These are phyloP conservation scores for Pocillopora damicornis DNA, from an alignment of 64 coral and sea anemone species.

Conservation along the genomic window DNA sequence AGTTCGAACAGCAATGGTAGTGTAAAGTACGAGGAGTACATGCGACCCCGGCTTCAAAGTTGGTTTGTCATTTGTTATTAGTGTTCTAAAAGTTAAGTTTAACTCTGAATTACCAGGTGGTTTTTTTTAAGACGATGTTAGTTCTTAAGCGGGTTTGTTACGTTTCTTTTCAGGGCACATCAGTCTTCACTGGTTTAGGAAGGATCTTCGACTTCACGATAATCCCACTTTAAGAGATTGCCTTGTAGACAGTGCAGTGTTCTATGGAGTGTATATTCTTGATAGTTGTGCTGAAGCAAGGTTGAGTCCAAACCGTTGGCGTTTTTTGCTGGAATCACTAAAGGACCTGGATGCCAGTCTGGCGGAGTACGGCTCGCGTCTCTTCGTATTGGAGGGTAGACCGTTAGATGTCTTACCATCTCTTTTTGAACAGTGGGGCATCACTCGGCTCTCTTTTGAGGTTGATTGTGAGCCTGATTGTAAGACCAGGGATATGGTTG, in stretches of 20 bases:
- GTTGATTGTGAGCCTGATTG: slow-evolving; percentile 34
- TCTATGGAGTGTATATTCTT: slow-evolving; percentile 54
- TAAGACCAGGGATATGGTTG: slow-evolving; percentile 2
- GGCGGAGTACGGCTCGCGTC: slow-evolving; percentile 25
- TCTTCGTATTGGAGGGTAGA: slow-evolving; percentile 35
- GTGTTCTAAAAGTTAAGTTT: too few species aligned
- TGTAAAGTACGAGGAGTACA: too few species aligned
- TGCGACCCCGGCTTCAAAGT: too few species aligned
- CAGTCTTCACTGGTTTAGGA: slow-evolving; percentile 59
- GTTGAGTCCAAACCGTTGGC: slow-evolving; percentile 10
- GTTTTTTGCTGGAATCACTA: slow-evolving; percentile 46
- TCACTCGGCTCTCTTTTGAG: slow-evolving; percentile 48
- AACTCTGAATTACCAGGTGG: too few species aligned
- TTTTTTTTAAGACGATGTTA: not conserved
- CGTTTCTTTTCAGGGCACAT: slow-evolving; percentile 33
- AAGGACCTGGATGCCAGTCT: slow-evolving; percentile 46
- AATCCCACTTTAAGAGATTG: slow-evolving; percentile 40
- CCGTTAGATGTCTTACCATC: slow-evolving; percentile 13
- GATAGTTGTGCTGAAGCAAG: not conserved
- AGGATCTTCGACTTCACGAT: slow-evolving; percentile 61
- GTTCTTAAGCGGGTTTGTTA: not conserved
- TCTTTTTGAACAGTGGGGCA: slow-evolving; percentile 49
- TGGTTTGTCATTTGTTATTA: too few species aligned
- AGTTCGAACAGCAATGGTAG: too few species aligned
- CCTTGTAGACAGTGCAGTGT: slow-evolving; percentile 35